Evolutionary conservation across 1,140 invertebrate species (phyloP), one percentile per base, ranked within the genome.

Genomic region (Zaprionus nigranus): DNA sequence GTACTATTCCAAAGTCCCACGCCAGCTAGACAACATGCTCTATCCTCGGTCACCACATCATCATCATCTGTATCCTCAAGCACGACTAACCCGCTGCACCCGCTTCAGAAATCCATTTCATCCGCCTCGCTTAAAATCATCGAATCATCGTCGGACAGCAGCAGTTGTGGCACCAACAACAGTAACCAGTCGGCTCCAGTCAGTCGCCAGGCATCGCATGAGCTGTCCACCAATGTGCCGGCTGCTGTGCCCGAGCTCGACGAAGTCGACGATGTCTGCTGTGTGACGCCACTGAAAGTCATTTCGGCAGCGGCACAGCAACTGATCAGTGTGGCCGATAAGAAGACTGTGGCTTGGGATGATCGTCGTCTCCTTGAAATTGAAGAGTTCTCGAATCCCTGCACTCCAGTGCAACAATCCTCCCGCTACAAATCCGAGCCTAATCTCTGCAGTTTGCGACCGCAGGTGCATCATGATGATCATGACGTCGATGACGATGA

Each of bases 381-480:
- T n/a, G 91, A 92, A 57, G 81, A 92, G n/a, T 91, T 79, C 54
- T 87, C 82, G 15, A 86, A 91, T 83, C 91, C 91, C 4, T 80
- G 78, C 51, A 92, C 91, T 7, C 91, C 91, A 0, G 79, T 91
- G 26, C 84, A 91, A 54, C 87, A 92, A 65, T 90, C 79, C 0
- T 79, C 84, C 20, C 87, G 90, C 46, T 92, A 91, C 59, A 92
- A 92, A 57, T 92, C 92, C 3, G 92, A 92, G 76, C 92, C 92
- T 72, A 92, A 92, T 85, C 75, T 92, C 5, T 91, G 87, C 57
- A 81, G 78, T 77, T 53, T 92, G 34, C 65, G 78, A 53, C 72
- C 76, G 5, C 75, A 88, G 84, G 78, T 81, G 17, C 46, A 51
- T 13, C 30, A 34, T 30, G 6, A 49, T n/a, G 11, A 49, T 22